Base-by-base conservation (phyloP, 2,888 invertebrate genomes). In the Eristalinus aeneus region DNA sequence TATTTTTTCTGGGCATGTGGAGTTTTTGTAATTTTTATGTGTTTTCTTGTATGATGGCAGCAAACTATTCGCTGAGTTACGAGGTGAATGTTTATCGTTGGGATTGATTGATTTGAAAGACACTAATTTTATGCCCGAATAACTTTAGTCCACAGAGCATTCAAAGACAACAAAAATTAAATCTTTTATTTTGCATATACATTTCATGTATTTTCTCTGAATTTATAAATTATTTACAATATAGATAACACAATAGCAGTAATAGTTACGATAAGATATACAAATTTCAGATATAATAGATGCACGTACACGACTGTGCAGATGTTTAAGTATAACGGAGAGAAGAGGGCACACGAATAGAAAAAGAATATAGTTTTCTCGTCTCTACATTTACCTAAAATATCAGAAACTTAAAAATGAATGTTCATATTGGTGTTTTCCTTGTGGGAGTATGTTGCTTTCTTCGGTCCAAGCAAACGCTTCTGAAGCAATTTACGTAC, bases 201-300 rank as follows among this genome's bases (percentile, higher is more conserved):
- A 85, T 82, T 82, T 71, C 16, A 86, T 86, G 82, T 71, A 81
- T 80, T 85, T 86, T 61, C 61, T 74, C 63, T 63, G 54, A 56
- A 78, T 75, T 74, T 78, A 86, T 86, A 82, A 82, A 86, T 82
- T 86, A 86, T 86, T 86, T 86, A 86, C 86, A 86, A 61, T 86
- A 82, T 82, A 86, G 82, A 82, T 86, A 86, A 86, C 82, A 82
- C 78, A 82, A 82, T 82, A 86, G 65, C 65, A 82, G 73, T 78
- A 78, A 71, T 82, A 82, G 71, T 81, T 56, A 77, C 77, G 72
- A 72, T 77, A 73, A 81, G 58, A 64, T 75, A 46, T 73, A 65
- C 65, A 79, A 65, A 79, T 60, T 61, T 67, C 36, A 53, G 65
- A 65, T 79, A 71, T 61, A 79, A 65, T 78, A 65, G 61, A 75